Evolutionary conservation across 2,888 invertebrate species (phyloP).

Genomic region (Magallana nippona): DNA sequence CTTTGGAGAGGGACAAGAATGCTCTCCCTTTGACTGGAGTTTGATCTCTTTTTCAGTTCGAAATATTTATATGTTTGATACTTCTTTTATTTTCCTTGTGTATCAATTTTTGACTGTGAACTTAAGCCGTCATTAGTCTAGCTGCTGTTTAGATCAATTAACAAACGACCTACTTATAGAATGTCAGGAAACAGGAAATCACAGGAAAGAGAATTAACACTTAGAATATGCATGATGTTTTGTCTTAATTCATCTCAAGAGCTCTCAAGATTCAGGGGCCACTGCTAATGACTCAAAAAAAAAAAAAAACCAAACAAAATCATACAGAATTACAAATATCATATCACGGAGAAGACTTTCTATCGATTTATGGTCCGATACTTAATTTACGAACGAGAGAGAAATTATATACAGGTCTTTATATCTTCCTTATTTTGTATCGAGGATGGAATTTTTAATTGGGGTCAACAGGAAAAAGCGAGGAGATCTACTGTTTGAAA

Average conservation of each 20-base stretch:
- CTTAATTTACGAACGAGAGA: neutral
- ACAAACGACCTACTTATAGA: slow-evolving; percentile 31
- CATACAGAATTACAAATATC: too few species aligned
- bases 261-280: slow-evolving; percentile 10
- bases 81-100: neutral
- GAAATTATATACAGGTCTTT: neutral
- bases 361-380: neutral
- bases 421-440: slow-evolving; percentile 27
- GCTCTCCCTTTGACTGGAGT: slow-evolving; percentile 29
- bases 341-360: too few species aligned
- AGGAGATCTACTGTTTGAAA: slow-evolving; percentile 26
- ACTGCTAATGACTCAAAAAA: slow-evolving; percentile 20
- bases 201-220: slow-evolving; percentile 32
- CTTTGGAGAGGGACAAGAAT: slow-evolving; percentile 18
- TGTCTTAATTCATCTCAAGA: slow-evolving; percentile 35
- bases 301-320: too few species aligned
- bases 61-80: too few species aligned
- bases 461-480: slow-evolving; percentile 29
- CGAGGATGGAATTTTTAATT: slow-evolving; percentile 20
- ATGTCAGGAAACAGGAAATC: slow-evolving; percentile 35
- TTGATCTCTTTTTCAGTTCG: neutral
- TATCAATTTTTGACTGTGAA: neutral
- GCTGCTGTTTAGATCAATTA: slow-evolving; percentile 29
- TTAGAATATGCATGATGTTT: slow-evolving; percentile 35
- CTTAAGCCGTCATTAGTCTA: neutral